Evolutionary conservation across 2,113 vertebrate species (phyloP), one percentile per base, ranked within the genome.

Genomic region (Percopsis transmontana): DNA sequence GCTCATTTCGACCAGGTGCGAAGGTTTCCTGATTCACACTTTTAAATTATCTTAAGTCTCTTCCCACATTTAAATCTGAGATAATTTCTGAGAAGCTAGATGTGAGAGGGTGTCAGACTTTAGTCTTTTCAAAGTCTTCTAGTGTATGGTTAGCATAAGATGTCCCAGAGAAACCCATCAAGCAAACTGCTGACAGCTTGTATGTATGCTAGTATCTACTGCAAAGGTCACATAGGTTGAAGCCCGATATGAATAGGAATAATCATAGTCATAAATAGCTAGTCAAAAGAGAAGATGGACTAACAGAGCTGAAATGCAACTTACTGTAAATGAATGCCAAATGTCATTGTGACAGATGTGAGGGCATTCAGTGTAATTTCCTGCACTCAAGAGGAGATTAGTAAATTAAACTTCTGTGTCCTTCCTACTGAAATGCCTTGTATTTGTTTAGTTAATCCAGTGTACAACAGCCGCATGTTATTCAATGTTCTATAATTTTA

Each of bases 171-270:
- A 18, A 27, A 19, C 8, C 41, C 33, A 50, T 65, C 62, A 20
- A 39, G 15, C 38, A 54, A 13, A 55, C 39, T 27, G 33, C 53
- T 66, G 63, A 56, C 42, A 47, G 38, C 15, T 16, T 21, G 2
- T 62, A 45, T 2, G 3, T 16, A 7, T 5, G 16, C 18, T 48
- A 8, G 20, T 2, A 19, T 2, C 50, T 52, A 15, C 44, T 66
- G 56, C 69, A 74, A 64, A 76, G 70, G 75, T 79, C 77, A 68
- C 66, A 63, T 6, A 48, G 61, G 47, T 61, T 66, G 24, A 63
- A 66, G 24, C 55, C 5, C 3, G 8, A 33, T 33, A 33, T 33
- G 27, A 33, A 18, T 27, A 19, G 40, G 19, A 12, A 13, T 23
- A 16, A 42, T 39, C 42, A 23, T 40, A 44, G 5, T 2, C 33